Percentiles rank a stretch among this genome's conserved stretches.
These are phyloP conservation scores for Entomyzon cyanotis DNA, from an alignment of 2,113 vertebrate genomes.

Conservation along the genomic window DNA sequence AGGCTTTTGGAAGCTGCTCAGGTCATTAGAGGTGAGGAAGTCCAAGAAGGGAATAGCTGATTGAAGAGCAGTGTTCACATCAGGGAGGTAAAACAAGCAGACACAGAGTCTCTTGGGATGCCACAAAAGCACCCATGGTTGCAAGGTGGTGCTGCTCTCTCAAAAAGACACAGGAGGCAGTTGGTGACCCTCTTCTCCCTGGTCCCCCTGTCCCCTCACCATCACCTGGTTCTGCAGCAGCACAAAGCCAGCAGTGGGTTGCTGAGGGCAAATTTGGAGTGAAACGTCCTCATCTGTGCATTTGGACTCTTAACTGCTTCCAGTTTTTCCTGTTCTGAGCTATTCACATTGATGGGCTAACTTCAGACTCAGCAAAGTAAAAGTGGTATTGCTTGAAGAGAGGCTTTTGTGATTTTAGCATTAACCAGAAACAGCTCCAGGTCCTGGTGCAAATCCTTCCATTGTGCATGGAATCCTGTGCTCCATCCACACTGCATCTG, in stretches of 20 bases:
- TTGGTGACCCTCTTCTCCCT: neutral
- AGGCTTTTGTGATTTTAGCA: neutral
- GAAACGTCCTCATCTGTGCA: neutral
- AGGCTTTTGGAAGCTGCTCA: neutral
- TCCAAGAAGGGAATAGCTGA: neutral
- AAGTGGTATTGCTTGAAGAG: neutral
- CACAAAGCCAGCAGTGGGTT: neutral
- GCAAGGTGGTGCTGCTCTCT: neutral
- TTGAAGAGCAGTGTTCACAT: neutral
- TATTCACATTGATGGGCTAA: neutral
- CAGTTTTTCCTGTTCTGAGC: neutral
- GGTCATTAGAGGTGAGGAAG: neutral
- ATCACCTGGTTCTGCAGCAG: neutral
- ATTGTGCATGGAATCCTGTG: neutral
- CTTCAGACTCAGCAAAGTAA: slow-evolving; percentile 55
- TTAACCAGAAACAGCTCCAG: neutral
- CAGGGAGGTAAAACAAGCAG: neutral
- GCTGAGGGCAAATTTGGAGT: neutral
- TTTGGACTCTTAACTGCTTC: neutral
- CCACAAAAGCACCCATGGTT: accelerated
- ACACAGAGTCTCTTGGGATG: accelerated
- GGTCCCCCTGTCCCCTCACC: neutral
- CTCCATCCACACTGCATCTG: neutral
- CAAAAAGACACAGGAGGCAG: neutral
- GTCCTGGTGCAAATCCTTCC: neutral